Percentiles rank a stretch among this genome's conserved stretches.
Evolutionary conservation across 2,888 invertebrate genomes (phyloP).

Genomic region (Dione vanillae): DNA sequence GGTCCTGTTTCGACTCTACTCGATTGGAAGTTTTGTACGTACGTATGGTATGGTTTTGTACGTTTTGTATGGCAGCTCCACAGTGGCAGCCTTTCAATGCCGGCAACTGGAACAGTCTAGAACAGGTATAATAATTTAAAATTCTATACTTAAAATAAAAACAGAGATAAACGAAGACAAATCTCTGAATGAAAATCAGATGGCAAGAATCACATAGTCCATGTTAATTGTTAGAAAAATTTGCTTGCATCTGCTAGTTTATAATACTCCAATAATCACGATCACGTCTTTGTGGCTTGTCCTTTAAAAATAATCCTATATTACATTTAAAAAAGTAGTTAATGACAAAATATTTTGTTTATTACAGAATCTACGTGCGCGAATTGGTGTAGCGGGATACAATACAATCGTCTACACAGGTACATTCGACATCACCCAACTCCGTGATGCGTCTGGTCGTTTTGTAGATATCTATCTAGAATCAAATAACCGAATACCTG

Average conservation of each 20-base stretch:
- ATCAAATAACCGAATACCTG: constrained; percentile 66
- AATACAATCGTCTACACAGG: constrained; percentile 84
- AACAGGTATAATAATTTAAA: constrained; percentile 52
- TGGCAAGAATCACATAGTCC: too few species aligned
- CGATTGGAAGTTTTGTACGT: constrained; percentile 81
- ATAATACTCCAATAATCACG: too few species aligned
- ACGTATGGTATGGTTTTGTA: constrained; percentile 83
- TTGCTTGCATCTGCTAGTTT: too few species aligned
- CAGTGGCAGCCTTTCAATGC: constrained; percentile 85
- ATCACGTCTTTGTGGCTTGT: too few species aligned
- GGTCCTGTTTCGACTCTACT: constrained; percentile 82
- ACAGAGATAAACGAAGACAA: too few species aligned
- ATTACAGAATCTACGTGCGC: constrained; percentile 49
- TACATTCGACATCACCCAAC: constrained; percentile 81
- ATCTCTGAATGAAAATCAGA: too few species aligned
- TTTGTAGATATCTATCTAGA: constrained; percentile 74
- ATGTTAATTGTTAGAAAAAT: too few species aligned
- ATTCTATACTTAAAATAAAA: too few species aligned
- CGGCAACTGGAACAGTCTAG: constrained; percentile 77
- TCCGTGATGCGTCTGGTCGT: constrained; percentile 72
- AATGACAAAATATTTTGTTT: background rate
- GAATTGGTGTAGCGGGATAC: constrained; percentile 61
- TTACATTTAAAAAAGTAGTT: background rate
- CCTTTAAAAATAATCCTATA: too few species aligned
- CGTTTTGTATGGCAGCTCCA: constrained; percentile 82